phyloP scores from a whole-genome alignment of 1,140 invertebrate species.

The Lineus longissimus region DNA sequence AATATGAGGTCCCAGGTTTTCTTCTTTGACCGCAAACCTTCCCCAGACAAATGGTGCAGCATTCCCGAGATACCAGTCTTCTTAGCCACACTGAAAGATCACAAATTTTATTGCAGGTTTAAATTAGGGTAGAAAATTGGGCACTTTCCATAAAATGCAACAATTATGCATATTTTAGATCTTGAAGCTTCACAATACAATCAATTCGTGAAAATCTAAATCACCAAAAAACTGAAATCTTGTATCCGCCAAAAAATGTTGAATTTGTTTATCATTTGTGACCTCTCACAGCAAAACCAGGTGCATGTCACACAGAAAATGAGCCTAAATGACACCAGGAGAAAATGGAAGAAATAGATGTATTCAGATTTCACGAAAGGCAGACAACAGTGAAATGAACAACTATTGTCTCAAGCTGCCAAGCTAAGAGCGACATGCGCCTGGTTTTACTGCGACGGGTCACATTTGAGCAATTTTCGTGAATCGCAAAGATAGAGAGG shows the following conservation, averaged over 20 bases:
- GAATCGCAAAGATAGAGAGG: too few species aligned
- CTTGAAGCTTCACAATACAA: not conserved
- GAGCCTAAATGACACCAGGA: too few species aligned
- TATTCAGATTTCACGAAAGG: too few species aligned
- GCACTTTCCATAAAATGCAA: not conserved
- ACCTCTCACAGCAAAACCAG: too few species aligned
- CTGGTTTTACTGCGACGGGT: too few species aligned
- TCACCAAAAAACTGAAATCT: slow-evolving; percentile 21
- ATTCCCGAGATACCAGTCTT: slow-evolving; percentile 39
- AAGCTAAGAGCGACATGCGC: too few species aligned
- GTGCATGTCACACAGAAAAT: too few species aligned
- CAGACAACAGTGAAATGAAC: too few species aligned
- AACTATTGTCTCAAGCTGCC: too few species aligned
- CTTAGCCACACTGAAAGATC: slow-evolving; percentile 35
- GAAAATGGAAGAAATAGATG: too few species aligned
- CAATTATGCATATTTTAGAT: not conserved
- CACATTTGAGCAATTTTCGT: too few species aligned
- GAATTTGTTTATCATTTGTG: too few species aligned
- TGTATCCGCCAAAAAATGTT: not conserved
- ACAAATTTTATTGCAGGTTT: not conserved
- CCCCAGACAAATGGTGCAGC: slow-evolving; percentile 38
- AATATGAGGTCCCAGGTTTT: slow-evolving; percentile 37
- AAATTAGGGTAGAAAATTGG: not conserved
- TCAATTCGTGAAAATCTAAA: slow-evolving; percentile 17
- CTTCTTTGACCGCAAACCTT: slow-evolving; percentile 29